phyloP scores from a whole-genome alignment of 2,888 invertebrate genomes.

The Nephrotoma appendiculata region DNA sequence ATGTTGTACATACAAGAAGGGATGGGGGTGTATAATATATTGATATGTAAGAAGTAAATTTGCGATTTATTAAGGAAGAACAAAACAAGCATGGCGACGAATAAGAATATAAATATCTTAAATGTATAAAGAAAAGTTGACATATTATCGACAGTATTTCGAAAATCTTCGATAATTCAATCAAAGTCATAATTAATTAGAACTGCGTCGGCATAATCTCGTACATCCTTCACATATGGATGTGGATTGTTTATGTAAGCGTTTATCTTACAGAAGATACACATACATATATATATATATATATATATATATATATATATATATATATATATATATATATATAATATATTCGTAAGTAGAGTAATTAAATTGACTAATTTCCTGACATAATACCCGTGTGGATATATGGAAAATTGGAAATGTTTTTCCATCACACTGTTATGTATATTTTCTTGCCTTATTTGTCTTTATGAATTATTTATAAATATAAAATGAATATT shows the following conservation, averaged over 20 bases:
- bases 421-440: not conserved
- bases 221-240: not conserved
- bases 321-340: too few relatives aligned
- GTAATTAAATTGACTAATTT: not conserved
- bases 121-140: not conserved
- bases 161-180: not conserved
- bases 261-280: too few relatives aligned
- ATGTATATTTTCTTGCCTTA: not conserved
- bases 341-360: not conserved
- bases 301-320: not conserved
- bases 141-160: not conserved
- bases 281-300: too few relatives aligned
- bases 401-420: not conserved
- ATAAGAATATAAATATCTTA: not conserved
- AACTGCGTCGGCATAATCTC: not conserved
- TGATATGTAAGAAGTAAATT: not conserved
- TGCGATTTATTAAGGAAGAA: not conserved
- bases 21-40: not conserved
- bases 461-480: not conserved
- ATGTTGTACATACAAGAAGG: not conserved
- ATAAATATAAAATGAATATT: not conserved
- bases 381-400: not conserved
- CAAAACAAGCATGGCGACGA: not conserved
- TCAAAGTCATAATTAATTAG: not conserved
- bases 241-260: not conserved